Conservation (phyloP, 2,888 invertebrate species). For the Deilephila elpenor region DNA sequence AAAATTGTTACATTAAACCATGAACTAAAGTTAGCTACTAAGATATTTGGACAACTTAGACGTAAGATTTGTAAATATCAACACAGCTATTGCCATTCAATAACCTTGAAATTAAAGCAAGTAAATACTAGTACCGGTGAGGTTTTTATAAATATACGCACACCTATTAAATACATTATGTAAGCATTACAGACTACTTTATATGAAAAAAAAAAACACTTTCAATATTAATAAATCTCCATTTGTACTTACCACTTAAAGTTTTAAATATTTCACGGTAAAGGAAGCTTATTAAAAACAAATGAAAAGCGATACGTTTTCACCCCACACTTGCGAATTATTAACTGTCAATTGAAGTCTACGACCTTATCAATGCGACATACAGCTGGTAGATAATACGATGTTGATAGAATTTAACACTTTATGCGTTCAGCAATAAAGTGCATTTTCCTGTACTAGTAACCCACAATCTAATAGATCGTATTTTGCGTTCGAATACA, state of each 20-base stretch:
- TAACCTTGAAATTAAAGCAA: conserved; percentile 14
- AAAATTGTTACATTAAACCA: too few relatives aligned
- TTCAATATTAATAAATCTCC: background rate
- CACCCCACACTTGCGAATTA: background rate
- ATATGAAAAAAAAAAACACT: background rate
- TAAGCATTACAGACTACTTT: conserved; percentile 3
- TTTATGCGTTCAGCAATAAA: background rate
- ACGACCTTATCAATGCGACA: conserved; percentile 8
- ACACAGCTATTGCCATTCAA: conserved; percentile 5
- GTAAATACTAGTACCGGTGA: conserved; percentile 26
- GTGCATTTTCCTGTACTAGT: background rate
- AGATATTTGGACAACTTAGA: background rate
- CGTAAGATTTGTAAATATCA: background rate
- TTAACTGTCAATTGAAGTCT: conserved; percentile 6
- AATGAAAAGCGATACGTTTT: background rate
- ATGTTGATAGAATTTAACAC: background rate
- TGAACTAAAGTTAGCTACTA: background rate
- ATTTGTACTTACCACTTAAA: background rate
- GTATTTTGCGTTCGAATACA: background rate
- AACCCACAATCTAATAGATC: background rate
- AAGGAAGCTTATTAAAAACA: background rate
- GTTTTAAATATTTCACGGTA: background rate
- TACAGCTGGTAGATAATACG: conserved; percentile 13
- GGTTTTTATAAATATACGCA: conserved; percentile 3
- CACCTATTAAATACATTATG: conserved; percentile 16